Evolutionary conservation across 2,888 invertebrate species (phyloP).

Genomic region (Caenorhabditis wallacei): DNA sequence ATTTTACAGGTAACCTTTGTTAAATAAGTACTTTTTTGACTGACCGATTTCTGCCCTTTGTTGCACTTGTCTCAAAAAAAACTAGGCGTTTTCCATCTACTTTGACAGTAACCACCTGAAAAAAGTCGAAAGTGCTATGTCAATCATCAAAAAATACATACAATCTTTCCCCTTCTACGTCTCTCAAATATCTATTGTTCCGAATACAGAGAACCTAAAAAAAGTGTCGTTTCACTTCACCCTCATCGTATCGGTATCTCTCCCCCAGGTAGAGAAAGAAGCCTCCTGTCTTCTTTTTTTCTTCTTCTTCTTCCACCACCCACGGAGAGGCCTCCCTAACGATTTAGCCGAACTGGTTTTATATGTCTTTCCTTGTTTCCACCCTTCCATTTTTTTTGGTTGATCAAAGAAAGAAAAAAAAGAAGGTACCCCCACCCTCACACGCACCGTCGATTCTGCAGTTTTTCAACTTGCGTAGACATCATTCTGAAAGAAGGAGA

Average conservation of each 20-base stretch:
- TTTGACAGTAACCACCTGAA: constrained; percentile 44
- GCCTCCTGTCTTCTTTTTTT: constrained; percentile 16
- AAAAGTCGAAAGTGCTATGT: constrained; percentile 49
- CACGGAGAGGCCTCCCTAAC: constrained; percentile 46
- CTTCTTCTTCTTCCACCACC: constrained; percentile 40
- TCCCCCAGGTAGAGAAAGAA: constrained; percentile 23
- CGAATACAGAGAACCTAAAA: constrained; percentile 28
- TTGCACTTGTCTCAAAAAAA: constrained; percentile 24
- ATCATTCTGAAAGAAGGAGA: constrained; percentile 50
- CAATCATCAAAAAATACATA: constrained; percentile 51
- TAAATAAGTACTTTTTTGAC: no score
- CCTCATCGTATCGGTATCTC: constrained; percentile 28
- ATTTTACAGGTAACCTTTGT: constrained; percentile 4
- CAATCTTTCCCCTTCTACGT: constrained; percentile 35
- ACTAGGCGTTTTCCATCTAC: constrained; percentile 5
- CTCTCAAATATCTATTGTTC: constrained; percentile 37
- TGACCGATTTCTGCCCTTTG: constrained; percentile 13
- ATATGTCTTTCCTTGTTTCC: constrained; percentile 46
- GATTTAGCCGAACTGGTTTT: constrained; percentile 67
- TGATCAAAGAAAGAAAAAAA: constrained; percentile 60
- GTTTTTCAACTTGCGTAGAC: constrained; percentile 60
- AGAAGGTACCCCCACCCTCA: constrained; percentile 51
- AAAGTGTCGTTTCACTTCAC: constrained; percentile 31
- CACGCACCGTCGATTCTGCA: constrained; percentile 62
- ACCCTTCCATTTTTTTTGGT: constrained; percentile 45